phyloP scores from a whole-genome alignment of 1,140 invertebrate genomes.

The Diploscapter pachys region DNA sequence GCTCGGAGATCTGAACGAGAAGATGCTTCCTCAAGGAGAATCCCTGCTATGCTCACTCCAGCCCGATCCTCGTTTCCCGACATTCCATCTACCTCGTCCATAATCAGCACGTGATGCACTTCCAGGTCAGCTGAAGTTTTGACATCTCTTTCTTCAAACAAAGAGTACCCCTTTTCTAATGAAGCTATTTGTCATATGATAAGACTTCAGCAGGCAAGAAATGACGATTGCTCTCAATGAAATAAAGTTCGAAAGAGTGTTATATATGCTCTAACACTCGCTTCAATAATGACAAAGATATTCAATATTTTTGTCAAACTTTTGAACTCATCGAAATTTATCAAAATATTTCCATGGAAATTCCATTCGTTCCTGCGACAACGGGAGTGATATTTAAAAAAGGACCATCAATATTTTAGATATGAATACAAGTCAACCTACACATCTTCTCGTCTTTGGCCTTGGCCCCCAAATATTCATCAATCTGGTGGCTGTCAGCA shows the following conservation, averaged over 20 bases:
- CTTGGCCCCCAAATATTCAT: conserved; percentile 39
- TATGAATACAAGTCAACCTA: background rate
- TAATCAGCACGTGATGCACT: conserved; percentile 78
- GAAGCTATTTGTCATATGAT: too few relatives aligned
- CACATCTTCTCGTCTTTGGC: background rate
- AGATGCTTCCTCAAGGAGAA: background rate
- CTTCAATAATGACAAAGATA: too few relatives aligned
- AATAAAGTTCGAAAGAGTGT: too few relatives aligned
- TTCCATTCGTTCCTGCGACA: too few relatives aligned
- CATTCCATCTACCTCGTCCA: conserved; percentile 99
- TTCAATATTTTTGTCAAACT: too few relatives aligned
- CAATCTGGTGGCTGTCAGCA: conserved; percentile 62
- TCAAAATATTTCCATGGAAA: too few relatives aligned
- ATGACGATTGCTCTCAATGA: too few relatives aligned
- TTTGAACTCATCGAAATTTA: too few relatives aligned
- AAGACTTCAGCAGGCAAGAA: too few relatives aligned
- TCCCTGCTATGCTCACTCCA: conserved; percentile 70
- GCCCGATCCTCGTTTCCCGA: conserved; percentile 97
- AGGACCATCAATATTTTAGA: too few relatives aligned
- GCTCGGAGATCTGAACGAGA: conserved; percentile 66
- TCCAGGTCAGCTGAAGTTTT: conserved; percentile 17
- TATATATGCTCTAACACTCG: too few relatives aligned
- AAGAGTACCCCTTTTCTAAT: conserved; percentile 1
- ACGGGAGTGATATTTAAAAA: too few relatives aligned
- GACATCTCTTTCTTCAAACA: background rate